Evolutionary conservation across 2,797 vertebrate species (phyloP), one percentile per base, ranked within the genome.

Genomic region (Sebastes aleutianus): DNA sequence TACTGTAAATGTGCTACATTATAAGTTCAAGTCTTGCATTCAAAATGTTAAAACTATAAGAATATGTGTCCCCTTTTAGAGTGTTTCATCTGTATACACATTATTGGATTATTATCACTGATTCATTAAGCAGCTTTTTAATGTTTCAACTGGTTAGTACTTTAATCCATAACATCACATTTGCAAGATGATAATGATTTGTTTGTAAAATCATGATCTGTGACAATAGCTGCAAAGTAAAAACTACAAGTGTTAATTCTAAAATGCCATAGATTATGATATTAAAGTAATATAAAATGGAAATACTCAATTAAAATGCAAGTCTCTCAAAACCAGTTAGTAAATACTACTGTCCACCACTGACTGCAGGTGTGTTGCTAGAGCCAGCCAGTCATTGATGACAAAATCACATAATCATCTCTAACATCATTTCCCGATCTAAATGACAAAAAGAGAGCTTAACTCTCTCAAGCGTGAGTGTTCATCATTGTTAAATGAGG

Each of bases 401-500:
- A 88, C 56, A 63, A 61, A 63, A 47, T 13, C 2, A 27, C 73
- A 68, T 66, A 29, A 67, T 88, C 70, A 84, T 62, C 54, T 74
- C 54, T 76, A 2, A 59, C 36, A 67, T 83, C 27, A 83, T 77
- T 67, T 80, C 63, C 76, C 5, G 10, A 63, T 24, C 66, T 32
- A 6, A 71, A 72, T 18, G 43, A 81, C 67, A 72, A 71, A 61
- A 20, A 56, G 54, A 56, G 20, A 64, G 56, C 11, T 61, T 70
- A 14, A 64, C 13, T 43, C 57, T 34, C 59, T 16, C 77, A 65
- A 61, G 43, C 31, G 16, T 74, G 66, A 43, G 18, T 61, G 34
- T 34, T 62, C 66, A 36, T 85, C 67, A 64, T 68, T 86, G 70
- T 85, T 84, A 16, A 58, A 59, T 16, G 26, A 69, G 69, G 16